phyloP scores from a whole-genome alignment of 2,113 vertebrate species.

The Clarias gariepinus region DNA sequence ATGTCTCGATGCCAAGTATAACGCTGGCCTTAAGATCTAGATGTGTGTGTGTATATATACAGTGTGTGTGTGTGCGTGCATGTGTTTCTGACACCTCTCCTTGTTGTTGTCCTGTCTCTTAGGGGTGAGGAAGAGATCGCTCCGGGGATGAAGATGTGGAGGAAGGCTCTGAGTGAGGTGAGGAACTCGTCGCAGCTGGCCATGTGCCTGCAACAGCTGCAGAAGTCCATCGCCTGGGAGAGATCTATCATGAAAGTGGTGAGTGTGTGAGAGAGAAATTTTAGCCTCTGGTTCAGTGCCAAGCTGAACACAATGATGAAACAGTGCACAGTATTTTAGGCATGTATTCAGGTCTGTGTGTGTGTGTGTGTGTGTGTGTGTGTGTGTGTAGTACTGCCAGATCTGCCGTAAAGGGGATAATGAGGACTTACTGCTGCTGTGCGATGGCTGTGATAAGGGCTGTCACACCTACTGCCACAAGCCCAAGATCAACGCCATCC shows the following conservation, averaged over 20 bases:
- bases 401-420: conserved; percentile 98
- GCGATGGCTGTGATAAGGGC: conserved; percentile 97
- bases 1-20: neutral
- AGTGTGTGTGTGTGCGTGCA: neutral
- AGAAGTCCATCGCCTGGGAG: conserved; percentile 99
- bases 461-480: conserved; percentile 99
- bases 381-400: conserved; percentile 88
- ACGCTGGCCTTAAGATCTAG: neutral
- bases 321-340: neutral
- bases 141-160: conserved; percentile 95
- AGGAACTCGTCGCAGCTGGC: conserved; percentile 95
- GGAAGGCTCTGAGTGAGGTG: conserved; percentile 90
- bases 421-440: conserved; percentile 94
- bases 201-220: conserved; percentile 97
- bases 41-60: neutral
- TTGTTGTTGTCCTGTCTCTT: conserved; percentile 59
- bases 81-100: conserved; percentile 17
- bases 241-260: conserved; percentile 99
- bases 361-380: neutral
- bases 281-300: neutral
- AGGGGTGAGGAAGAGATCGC: conserved; percentile 97
- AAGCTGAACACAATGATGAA: conserved; percentile 8
- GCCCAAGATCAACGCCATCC: conserved; percentile 94
- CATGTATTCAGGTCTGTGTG: conserved; percentile 10
- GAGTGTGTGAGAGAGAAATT: conserved; percentile 67